Evolutionary conservation across 2,113 vertebrate species (phyloP), one percentile per base, ranked within the genome.

Genomic region (Paramisgurnus dabryanus): DNA sequence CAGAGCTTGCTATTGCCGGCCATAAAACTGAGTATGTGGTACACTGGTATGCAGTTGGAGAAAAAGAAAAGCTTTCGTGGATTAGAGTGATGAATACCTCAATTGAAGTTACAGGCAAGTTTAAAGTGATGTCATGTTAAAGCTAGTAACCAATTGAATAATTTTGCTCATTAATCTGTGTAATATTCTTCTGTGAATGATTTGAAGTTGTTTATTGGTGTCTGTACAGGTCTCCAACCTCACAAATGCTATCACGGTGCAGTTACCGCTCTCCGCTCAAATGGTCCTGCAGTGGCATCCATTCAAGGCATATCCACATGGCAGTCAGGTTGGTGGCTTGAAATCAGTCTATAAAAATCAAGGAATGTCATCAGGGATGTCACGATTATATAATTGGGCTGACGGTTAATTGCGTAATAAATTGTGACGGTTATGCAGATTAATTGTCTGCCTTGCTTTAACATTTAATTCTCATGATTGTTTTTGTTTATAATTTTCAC

Each of bases 201-300:
- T 53, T 53, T 53, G 12, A 2, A 58, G 55, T 18, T 58, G 55
- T n/a, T 9, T 60, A 63, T 6, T 63, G 40, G 39, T 82, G 22
- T 79, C 18, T 75, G 0, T 74, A 72, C 82, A 93, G 92, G 55
- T 57, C 70, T 93, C 5, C 65, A 83, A 17, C 87, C 89, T 1
- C 74, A 1, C 18, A 78, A 87, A 82, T 93, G 93, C 83, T 93
- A 93, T 49, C 79, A 90, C 7, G 89, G 80, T 75, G 88, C 89
- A 0, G 86, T 94, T n/a, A 82, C 87, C 49, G 79, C 79, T 58
- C 47, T 92, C 18, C 71, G 79, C 47, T n/a, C 75, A 86, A 2
- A 71, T 41, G 40, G 71, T 74, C 5, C 77, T 80, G 81, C 67
- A 9, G 81, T 67, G 64, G 80, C 39, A 27, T 43, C 3, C 18